phyloP scores from a whole-genome alignment of 2,888 invertebrate species.

The Eupsilia transversa region DNA sequence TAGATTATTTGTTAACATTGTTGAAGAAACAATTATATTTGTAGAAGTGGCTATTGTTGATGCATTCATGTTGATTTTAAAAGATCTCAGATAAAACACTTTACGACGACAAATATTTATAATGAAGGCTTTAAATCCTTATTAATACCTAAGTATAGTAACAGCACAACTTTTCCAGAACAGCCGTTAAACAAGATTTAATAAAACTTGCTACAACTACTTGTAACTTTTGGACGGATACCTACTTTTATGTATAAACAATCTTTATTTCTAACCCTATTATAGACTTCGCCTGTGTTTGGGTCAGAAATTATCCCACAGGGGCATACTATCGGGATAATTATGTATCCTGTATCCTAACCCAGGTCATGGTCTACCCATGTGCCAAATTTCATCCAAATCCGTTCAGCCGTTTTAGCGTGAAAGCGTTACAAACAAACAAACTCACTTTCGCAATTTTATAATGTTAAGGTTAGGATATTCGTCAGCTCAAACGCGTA shows the following conservation, averaged over 20 bases:
- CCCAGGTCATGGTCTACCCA: no score
- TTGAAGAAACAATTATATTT: conserved; percentile 4
- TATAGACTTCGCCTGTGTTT: no score
- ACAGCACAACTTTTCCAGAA: not conserved
- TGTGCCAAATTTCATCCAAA: no score
- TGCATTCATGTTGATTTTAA: conserved; percentile 13
- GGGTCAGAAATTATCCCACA: no score
- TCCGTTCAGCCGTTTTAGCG: no score
- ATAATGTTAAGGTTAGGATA: not conserved
- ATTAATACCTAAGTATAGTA: not conserved
- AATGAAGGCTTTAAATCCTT: not conserved
- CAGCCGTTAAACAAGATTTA: not conserved
- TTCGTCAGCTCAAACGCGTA: not conserved
- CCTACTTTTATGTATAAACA: no score
- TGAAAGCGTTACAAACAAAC: no score
- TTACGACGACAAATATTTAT: conserved; percentile 4
- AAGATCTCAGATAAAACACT: conserved; percentile 35
- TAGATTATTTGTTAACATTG: conserved; percentile 5
- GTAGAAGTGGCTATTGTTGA: conserved; percentile 49
- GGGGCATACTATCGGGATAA: no score
- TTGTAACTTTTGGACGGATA: not conserved
- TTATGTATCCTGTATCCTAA: no score
- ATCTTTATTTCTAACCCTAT: no score
- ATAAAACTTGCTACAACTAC: not conserved
- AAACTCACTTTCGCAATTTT: no score